phyloP scores from a whole-genome alignment of 2,797 vertebrate genomes.

The Clarias pachynema region DNA sequence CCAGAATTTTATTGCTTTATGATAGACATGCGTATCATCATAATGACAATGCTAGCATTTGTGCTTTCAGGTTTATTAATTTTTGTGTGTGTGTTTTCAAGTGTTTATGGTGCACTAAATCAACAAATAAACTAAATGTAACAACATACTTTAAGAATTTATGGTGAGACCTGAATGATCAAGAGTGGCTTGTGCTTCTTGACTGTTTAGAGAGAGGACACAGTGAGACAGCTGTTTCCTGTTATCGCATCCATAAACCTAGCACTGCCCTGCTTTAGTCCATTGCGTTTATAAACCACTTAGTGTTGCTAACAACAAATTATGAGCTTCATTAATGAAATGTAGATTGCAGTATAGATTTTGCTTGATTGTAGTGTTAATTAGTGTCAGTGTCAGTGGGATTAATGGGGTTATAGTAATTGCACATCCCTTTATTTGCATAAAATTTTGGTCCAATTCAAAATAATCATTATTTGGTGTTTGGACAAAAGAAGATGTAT shows the following conservation, averaged over 20 bases:
- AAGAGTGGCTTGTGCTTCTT: constrained; percentile 45
- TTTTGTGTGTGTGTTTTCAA: background rate
- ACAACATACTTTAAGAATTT: background rate
- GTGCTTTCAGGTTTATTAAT: background rate
- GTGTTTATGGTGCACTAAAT: background rate
- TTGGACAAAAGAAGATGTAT: background rate
- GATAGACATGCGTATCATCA: background rate
- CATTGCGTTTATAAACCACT: constrained; percentile 46
- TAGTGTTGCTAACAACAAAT: constrained; percentile 43
- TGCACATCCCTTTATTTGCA: constrained; percentile 19
- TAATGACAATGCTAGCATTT: background rate
- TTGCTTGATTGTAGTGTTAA: constrained; percentile 40
- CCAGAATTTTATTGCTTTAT: too few relatives aligned
- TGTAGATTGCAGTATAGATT: constrained; percentile 16
- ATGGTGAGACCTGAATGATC: constrained; percentile 17
- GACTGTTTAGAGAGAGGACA: constrained; percentile 31
- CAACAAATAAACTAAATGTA: background rate
- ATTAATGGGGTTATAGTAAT: constrained; percentile 25
- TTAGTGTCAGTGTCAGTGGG: constrained; percentile 10
- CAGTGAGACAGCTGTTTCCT: constrained; percentile 37
- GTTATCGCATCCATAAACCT: constrained; percentile 42
- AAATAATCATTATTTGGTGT: background rate
- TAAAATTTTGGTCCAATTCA: background rate
- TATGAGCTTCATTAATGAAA: constrained; percentile 39
- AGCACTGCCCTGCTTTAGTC: constrained; percentile 30